A percentile compares a stretch with the other conserved stretches of the same genome.
These are phyloP conservation scores for Speoplatyrhinus poulsoni DNA, from an alignment of 2,113 vertebrate species.

Conservation along the genomic window DNA sequence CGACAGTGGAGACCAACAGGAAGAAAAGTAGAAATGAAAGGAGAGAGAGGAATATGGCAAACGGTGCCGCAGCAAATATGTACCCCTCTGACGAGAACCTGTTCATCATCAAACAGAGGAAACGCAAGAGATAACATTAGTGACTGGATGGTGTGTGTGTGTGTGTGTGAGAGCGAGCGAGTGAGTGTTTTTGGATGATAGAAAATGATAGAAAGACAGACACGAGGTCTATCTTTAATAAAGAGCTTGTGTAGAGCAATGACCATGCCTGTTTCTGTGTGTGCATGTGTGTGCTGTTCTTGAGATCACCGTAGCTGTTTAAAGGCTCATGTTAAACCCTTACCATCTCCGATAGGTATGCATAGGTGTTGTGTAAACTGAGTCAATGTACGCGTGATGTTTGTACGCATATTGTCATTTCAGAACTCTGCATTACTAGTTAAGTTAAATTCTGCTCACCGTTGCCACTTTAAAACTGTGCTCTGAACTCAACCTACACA, in stretches of 20 bases:
- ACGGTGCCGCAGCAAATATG: slow-evolving; percentile 5
- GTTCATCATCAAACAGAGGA: slow-evolving; percentile 75
- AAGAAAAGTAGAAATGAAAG: slow-evolving; percentile 12
- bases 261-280: too few species aligned
- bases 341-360: background rate
- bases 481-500: background rate
- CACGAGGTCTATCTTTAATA: too few species aligned
- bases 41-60: slow-evolving; percentile 8
- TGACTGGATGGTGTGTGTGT: background rate
- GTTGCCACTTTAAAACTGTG: too few species aligned
- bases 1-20: slow-evolving; percentile 13
- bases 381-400: background rate
- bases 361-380: background rate
- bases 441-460: too few species aligned
- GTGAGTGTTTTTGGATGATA: too few species aligned
- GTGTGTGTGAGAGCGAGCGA: background rate
- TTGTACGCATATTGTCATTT: background rate
- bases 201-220: too few species aligned
- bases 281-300: too few species aligned
- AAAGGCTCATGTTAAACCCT: too few species aligned
- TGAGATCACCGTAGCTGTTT: too few species aligned
- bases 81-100: slow-evolving; percentile 71
- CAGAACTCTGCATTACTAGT: background rate
- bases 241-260: too few species aligned
- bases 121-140: slow-evolving; percentile 38